Conservation (phyloP, 2,888 invertebrate species). For the Mythimna albipuncta region DNA sequence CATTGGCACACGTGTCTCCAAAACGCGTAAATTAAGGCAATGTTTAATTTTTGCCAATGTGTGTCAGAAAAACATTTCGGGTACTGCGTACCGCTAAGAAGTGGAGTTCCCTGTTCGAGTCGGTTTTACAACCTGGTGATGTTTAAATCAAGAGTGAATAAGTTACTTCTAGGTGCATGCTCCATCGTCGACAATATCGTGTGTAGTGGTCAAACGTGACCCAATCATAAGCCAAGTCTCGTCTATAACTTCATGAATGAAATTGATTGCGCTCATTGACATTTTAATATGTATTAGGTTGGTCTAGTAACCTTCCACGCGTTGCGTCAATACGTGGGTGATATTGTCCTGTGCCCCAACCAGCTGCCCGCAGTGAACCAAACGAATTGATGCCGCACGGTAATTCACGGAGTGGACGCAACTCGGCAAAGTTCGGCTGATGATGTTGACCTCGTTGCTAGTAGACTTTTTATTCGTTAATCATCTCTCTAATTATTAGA, state of each 20-base stretch:
- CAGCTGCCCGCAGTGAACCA: constrained; percentile 30
- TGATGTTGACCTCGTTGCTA: constrained; percentile 51
- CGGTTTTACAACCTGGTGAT: too few species aligned
- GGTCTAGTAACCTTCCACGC: constrained; percentile 66
- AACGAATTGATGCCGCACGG: constrained; percentile 46
- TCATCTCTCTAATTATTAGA: constrained; percentile 38
- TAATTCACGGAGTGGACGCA: constrained; percentile 52
- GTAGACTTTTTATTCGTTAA: constrained; percentile 34
- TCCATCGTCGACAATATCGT: too few species aligned
- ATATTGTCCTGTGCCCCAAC: constrained; percentile 63
- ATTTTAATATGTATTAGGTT: constrained; percentile 50
- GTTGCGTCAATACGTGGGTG: constrained; percentile 71
- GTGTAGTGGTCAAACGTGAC: too few species aligned
- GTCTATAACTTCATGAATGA: not conserved
- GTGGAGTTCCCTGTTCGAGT: too few species aligned
- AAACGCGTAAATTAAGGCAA: not conserved
- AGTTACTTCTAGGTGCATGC: too few species aligned
- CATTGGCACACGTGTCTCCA: not conserved
- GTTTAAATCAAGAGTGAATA: too few species aligned
- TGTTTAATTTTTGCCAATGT: not conserved
- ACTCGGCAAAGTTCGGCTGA: constrained; percentile 37
- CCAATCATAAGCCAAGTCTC: not conserved
- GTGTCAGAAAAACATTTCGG: too few species aligned
- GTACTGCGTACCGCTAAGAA: too few species aligned
- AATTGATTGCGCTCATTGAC: constrained; percentile 1